These are phyloP conservation scores for Yponomeuta evonymella DNA, from an alignment of 2,888 invertebrate genomes.

Conservation along the genomic window DNA sequence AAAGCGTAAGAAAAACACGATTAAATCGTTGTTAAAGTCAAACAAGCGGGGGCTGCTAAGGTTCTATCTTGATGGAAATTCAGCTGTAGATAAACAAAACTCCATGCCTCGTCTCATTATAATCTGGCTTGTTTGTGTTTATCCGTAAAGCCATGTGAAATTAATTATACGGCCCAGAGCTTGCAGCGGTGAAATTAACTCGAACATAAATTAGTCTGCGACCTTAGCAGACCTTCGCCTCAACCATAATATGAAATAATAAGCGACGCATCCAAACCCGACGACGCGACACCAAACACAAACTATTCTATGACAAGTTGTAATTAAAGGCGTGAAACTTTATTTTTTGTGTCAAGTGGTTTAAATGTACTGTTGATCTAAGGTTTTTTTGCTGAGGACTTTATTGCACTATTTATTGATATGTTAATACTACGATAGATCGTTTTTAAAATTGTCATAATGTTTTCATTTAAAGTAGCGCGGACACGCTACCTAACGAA, in stretches of 20 bases:
- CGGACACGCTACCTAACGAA: no score
- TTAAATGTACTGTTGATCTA: no score
- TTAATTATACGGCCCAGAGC: slow-evolving; percentile 31
- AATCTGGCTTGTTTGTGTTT: slow-evolving; percentile 31
- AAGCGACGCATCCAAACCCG: neutral
- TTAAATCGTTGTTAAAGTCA: slow-evolving; percentile 7
- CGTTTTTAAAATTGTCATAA: no score
- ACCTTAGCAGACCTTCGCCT: slow-evolving; percentile 8
- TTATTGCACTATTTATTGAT: no score
- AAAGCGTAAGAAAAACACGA: slow-evolving; percentile 11
- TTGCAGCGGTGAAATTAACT: slow-evolving; percentile 30
- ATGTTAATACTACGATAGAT: no score
- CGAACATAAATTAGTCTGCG: slow-evolving; percentile 19
- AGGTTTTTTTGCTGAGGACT: no score
- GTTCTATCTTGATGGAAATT: slow-evolving; percentile 19
- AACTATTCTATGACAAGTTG: neutral
- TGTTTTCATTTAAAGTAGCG: no score
- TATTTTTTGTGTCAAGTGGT: neutral
- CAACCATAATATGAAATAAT: neutral
- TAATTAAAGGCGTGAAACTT: neutral
- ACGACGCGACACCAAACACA: neutral
- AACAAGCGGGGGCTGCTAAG: neutral
- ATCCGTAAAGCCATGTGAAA: slow-evolving; percentile 32
- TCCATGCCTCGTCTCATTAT: slow-evolving; percentile 29
- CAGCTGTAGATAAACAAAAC: slow-evolving; percentile 26